Conservation (phyloP, 92 coral and sea anemone species). For the Actinernus sp. region DNA sequence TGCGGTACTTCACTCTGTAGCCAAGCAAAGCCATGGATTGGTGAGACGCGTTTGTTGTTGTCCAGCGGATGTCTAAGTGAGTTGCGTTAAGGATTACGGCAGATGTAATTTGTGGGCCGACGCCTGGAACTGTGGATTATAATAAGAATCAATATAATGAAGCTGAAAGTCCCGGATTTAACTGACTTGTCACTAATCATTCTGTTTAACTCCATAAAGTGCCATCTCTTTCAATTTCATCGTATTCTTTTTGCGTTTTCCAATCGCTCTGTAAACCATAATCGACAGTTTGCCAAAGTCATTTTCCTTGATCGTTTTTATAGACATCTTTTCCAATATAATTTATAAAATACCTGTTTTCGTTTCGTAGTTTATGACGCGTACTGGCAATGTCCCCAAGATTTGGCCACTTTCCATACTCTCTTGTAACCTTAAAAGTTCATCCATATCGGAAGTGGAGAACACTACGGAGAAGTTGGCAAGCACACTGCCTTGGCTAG, state of each 20-base stretch:
- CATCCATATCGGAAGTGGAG: neutral
- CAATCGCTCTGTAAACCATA: too few relatives aligned
- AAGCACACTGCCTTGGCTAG: neutral
- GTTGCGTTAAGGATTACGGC: neutral
- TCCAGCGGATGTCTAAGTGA: neutral
- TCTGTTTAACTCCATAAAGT: too few relatives aligned
- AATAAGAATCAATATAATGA: neutral
- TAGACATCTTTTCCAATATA: too few relatives aligned
- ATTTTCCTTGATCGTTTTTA: neutral
- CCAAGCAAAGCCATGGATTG: neutral
- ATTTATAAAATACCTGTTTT: neutral
- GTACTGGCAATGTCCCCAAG: constrained; percentile 1
- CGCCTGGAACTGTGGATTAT: constrained; percentile 1
- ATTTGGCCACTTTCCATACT: neutral
- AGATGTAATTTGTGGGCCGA: constrained; percentile 5
- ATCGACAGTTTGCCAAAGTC: neutral
- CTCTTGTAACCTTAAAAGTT: constrained; percentile 6
- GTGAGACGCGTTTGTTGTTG: neutral
- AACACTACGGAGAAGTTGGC: constrained; percentile 5
- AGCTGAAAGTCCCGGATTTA: neutral
- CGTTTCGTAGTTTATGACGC: neutral
- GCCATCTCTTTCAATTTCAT: too few relatives aligned
- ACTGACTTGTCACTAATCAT: too few relatives aligned
- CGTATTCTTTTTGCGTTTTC: too few relatives aligned
- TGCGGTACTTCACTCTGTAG: constrained; percentile 7